Evolutionary conservation across 1,140 invertebrate species (phyloP).

Genomic region (Listronotus oregonensis): DNA sequence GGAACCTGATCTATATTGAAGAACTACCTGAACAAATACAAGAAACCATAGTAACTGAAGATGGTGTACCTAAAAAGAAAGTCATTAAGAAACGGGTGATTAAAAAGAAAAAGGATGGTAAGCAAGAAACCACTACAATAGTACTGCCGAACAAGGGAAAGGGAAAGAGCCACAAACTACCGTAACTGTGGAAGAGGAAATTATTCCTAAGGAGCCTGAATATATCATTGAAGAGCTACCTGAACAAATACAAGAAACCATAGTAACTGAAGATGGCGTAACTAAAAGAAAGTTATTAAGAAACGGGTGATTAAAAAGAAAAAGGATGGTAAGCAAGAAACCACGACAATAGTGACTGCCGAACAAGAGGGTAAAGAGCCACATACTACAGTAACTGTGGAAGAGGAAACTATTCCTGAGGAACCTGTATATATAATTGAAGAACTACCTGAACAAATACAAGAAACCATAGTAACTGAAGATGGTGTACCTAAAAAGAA

Average conservation of each 20-base stretch:
- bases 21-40: too few relatives aligned
- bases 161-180: slow-evolving; percentile 11
- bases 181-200: slow-evolving; percentile 21
- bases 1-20: not conserved
- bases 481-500: slow-evolving; percentile 49
- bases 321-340: slow-evolving; percentile 45
- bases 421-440: slow-evolving; percentile 32
- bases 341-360: slow-evolving; percentile 52
- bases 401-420: slow-evolving; percentile 45
- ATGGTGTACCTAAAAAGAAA: not conserved
- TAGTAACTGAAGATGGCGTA: too few relatives aligned
- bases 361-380: slow-evolving; percentile 35
- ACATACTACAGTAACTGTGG: slow-evolving; percentile 49
- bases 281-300: too few relatives aligned
- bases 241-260: slow-evolving; percentile 5
- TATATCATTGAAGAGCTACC: too few relatives aligned
- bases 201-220: too few relatives aligned
- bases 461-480: slow-evolving; percentile 39
- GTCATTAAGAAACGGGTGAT: too few relatives aligned
- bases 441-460: slow-evolving; percentile 42
- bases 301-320: slow-evolving; percentile 9
- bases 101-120: slow-evolving; percentile 13
- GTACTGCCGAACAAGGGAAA: slow-evolving; percentile 44
- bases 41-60: slow-evolving; percentile 1
- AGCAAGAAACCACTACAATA: slow-evolving; percentile 46